Conservation (phyloP, 2,113 vertebrate species). For the Crotalus tigris region DNA sequence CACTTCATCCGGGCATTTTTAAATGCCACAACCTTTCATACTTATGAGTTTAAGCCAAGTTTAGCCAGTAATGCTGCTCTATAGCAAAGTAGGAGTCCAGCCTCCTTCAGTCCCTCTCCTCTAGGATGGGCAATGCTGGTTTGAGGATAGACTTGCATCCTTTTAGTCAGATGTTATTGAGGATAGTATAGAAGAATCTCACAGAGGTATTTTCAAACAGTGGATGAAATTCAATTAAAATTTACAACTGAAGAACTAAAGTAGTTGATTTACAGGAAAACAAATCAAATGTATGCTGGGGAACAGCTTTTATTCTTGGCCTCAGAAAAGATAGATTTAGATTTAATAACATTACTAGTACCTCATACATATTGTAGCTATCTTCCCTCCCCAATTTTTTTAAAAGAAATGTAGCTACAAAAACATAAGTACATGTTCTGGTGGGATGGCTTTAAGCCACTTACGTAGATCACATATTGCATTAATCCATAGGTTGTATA, state of each 20-base stretch:
- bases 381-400: neutral
- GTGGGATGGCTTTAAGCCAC: neutral
- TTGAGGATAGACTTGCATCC: neutral
- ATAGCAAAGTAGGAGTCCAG: neutral
- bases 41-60: neutral
- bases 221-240: neutral
- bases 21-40: neutral
- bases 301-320: neutral
- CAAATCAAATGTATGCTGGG: neutral
- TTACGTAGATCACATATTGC: neutral
- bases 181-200: neutral
- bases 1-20: neutral
- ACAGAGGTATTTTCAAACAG: neutral
- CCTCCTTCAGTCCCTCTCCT: neutral
- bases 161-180: neutral
- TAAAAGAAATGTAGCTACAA: neutral
- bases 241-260: neutral
- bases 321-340: neutral
- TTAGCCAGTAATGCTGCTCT: neutral
- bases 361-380: neutral
- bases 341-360: neutral
- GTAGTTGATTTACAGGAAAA: neutral
- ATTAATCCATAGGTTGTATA: neutral
- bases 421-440: neutral
- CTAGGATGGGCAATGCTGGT: neutral